Conservation (phyloP, 1,140 invertebrate genomes). For the Drosophila jambulina region DNA sequence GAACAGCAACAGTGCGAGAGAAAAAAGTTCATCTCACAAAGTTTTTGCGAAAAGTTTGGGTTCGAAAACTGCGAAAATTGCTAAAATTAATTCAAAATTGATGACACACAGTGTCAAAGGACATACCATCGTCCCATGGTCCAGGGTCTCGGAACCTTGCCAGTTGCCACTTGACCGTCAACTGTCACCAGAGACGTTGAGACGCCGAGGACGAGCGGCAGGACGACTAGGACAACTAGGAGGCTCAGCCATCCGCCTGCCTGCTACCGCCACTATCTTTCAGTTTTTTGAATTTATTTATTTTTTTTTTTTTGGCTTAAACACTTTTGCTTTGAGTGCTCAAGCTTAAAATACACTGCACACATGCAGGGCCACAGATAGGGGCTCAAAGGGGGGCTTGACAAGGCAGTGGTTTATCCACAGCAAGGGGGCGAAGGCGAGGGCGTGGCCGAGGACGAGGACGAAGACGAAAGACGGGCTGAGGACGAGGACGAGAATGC, state of each 20-base stretch:
- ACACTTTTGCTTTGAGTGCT: conserved; percentile 74
- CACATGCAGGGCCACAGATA: conserved; percentile 23
- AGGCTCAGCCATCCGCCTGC: conserved; percentile 32
- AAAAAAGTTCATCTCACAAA: conserved; percentile 52
- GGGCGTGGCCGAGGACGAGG: conserved; percentile 6
- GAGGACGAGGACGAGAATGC: conserved; percentile 42
- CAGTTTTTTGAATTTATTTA: conserved; percentile 10
- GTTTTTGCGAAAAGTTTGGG: conserved; percentile 53
- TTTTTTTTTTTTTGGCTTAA: conserved; percentile 67
- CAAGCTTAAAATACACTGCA: conserved; percentile 76
- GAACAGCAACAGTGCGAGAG: conserved; percentile 24
- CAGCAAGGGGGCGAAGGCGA: conserved; percentile 16
- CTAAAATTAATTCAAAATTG: conserved; percentile 79
- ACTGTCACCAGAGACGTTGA: conserved; percentile 65
- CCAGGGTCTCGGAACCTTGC: conserved; percentile 53
- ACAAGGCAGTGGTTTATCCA: conserved; percentile 17
- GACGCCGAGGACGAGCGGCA: conserved; percentile 19
- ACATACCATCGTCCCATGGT: conserved; percentile 29
- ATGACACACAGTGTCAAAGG: conserved; percentile 78
- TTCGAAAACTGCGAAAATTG: conserved; percentile 66
- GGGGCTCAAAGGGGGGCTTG: conserved; percentile 16
- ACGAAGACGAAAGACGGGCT: conserved; percentile 3
- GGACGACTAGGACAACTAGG: conserved; percentile 15
- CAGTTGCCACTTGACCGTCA: conserved; percentile 76
- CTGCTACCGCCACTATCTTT: conserved; percentile 31